Conservation (phyloP, 2,113 vertebrate genomes). For the Cynocephalus volans region DNA sequence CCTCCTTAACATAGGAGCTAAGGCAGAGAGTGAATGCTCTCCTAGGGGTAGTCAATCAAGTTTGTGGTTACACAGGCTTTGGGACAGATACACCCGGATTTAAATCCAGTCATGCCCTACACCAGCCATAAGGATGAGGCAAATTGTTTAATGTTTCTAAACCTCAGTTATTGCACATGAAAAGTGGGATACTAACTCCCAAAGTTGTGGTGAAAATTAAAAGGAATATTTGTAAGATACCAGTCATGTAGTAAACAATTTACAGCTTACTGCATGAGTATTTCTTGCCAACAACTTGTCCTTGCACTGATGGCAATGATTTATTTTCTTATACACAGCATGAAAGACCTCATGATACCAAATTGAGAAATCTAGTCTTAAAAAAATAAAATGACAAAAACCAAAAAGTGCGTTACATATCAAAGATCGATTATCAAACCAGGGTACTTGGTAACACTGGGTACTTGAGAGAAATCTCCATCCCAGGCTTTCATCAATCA, state of each 20-base stretch:
- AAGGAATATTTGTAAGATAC: background rate
- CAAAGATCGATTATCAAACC: conserved; percentile 27
- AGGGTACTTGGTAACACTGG: background rate
- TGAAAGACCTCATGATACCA: conserved; percentile 19
- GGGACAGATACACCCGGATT: background rate
- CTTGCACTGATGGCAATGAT: background rate
- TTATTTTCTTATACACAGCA: background rate
- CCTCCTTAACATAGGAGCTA: background rate
- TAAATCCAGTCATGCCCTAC: background rate
- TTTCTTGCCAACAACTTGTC: background rate
- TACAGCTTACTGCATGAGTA: background rate
- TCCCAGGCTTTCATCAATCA: background rate
- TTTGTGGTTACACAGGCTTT: too few species aligned
- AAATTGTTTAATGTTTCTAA: background rate
- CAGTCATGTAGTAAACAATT: background rate
- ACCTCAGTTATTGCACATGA: background rate
- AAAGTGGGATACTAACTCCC: background rate
- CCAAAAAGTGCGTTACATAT: background rate
- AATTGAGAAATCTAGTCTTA: background rate
- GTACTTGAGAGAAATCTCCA: conserved; percentile 20
- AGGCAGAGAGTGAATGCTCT: background rate
- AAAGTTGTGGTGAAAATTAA: background rate
- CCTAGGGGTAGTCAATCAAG: background rate
- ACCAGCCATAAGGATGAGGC: background rate
- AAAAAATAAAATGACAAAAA: conserved; percentile 24